These are phyloP conservation scores for Eupsilia transversa DNA, from an alignment of 2,888 invertebrate genomes.

Conservation along the genomic window DNA sequence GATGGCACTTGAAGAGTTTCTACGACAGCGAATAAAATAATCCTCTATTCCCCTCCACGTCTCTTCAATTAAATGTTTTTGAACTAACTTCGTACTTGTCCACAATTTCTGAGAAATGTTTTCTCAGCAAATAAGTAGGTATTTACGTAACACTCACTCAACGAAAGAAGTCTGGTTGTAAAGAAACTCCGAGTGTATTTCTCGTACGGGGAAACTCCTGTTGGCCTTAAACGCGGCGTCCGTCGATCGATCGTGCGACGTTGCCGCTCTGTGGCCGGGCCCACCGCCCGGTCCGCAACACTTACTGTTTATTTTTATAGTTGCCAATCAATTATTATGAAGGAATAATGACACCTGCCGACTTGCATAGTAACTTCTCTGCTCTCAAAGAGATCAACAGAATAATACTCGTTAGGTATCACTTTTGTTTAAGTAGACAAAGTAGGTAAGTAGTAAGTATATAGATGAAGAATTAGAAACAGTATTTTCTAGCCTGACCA, in stretches of 20 bases:
- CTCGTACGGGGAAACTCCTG: constrained; percentile 68
- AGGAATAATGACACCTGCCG: constrained; percentile 77
- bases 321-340: constrained; percentile 84
- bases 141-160: constrained; percentile 47
- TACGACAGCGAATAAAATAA: not conserved
- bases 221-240: constrained; percentile 59
- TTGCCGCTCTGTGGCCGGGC: constrained; percentile 81
- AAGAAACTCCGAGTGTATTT: constrained; percentile 62
- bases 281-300: constrained; percentile 58
- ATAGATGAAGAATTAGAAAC: not conserved
- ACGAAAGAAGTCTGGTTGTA: constrained; percentile 58
- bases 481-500: not conserved
- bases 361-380: constrained; percentile 50
- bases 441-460: not conserved
- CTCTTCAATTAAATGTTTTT: constrained; percentile 45
- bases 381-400: constrained; percentile 37
- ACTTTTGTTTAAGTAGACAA: not conserved
- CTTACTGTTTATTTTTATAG: constrained; percentile 84
- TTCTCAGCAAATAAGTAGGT: constrained; percentile 47
- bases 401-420: constrained; percentile 3
- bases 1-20: constrained; percentile 6
- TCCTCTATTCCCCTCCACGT: constrained; percentile 7
- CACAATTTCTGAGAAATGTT: constrained; percentile 45
- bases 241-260: constrained; percentile 86
- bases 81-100: constrained; percentile 29